phyloP scores from a whole-genome alignment of 2,113 vertebrate genomes.

The Mirza zaza region DNA sequence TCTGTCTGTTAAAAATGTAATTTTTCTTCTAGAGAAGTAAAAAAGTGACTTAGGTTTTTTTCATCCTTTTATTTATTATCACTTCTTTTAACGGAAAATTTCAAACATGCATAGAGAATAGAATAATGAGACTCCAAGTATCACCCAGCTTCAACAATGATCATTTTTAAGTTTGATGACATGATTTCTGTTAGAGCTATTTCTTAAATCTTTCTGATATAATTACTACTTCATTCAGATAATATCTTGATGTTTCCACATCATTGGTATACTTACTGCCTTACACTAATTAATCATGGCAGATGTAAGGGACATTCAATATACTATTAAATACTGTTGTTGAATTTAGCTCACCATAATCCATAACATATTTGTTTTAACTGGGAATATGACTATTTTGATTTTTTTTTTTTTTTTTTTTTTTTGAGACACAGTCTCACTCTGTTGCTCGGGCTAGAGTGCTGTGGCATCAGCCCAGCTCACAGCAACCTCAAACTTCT shows the following conservation, averaged over 20 bases:
- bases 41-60: neutral
- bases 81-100: neutral
- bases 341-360: neutral
- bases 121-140: neutral
- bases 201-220: neutral
- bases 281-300: conserved; percentile 19
- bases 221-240: neutral
- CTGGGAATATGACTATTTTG: neutral
- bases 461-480: no score
- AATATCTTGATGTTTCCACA: conserved; percentile 20
- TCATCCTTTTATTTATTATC: neutral
- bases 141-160: conserved; percentile 3
- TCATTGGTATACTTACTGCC: neutral
- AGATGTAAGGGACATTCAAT: neutral
- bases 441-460: no score
- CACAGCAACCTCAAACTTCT: no score
- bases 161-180: neutral
- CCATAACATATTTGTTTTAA: conserved; percentile 13
- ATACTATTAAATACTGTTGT: conserved; percentile 14
- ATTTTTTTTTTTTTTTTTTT: neutral
- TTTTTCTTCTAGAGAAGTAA: conserved; percentile 35
- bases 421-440: no score
- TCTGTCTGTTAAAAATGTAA: neutral
- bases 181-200: conserved; percentile 2
- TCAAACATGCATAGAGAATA: neutral